These are phyloP conservation scores for Germaria angustata DNA, from an alignment of 2,888 invertebrate species.

Conservation along the genomic window DNA sequence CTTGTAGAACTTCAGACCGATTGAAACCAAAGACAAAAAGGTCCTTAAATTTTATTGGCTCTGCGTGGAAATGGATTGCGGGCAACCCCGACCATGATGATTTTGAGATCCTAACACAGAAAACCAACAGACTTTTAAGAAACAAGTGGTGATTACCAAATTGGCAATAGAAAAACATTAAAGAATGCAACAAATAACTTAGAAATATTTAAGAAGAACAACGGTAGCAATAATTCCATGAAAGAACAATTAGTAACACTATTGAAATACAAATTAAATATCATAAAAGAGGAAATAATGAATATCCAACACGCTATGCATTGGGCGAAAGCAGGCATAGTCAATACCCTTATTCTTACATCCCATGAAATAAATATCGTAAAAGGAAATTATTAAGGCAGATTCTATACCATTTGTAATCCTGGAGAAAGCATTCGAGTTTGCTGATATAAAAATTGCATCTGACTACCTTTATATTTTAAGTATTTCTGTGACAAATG, in stretches of 20 bases:
- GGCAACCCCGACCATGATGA: neutral
- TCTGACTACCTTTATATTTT: neutral
- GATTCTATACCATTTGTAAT: neutral
- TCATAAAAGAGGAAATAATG: neutral
- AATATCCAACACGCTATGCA: slow-evolving; percentile 4
- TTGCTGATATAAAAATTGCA: neutral
- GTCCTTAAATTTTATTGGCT: neutral
- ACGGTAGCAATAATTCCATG: neutral
- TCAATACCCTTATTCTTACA: neutral
- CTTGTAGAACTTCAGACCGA: slow-evolving; percentile 11
- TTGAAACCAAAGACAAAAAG: neutral
- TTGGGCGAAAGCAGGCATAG: neutral
- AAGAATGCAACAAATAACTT: neutral
- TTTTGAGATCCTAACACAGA: neutral
- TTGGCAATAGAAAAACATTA: neutral
- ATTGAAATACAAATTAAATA: neutral
- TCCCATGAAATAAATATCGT: neutral
- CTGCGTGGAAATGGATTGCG: neutral
- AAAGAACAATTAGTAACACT: neutral
- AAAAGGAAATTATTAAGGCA: neutral
- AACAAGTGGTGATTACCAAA: neutral
- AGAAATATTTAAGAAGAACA: neutral
- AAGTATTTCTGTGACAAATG: neutral
- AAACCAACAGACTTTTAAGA: neutral
- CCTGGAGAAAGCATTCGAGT: neutral